These are phyloP conservation scores for Psettodes erumei DNA, from an alignment of 2,113 vertebrate genomes.

Conservation along the genomic window DNA sequence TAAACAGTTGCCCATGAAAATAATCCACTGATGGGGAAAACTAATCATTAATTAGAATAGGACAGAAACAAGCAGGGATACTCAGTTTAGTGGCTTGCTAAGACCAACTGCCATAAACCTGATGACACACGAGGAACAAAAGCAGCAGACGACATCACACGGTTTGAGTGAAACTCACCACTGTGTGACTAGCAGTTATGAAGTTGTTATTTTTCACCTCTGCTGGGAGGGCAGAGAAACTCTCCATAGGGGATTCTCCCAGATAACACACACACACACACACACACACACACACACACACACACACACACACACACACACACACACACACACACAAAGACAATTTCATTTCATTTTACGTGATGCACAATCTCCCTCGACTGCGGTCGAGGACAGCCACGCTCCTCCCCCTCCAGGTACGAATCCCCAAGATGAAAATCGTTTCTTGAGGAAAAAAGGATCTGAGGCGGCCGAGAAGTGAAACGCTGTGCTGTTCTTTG, in stretches of 20 bases:
- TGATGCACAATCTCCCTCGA: conserved; percentile 39
- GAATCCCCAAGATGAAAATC: conserved; percentile 41
- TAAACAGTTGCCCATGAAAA: background rate
- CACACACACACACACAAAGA: conserved; percentile 34
- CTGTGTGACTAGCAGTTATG: background rate
- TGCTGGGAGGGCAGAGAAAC: conserved; percentile 37
- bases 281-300: no score
- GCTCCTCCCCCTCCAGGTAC: conserved; percentile 22
- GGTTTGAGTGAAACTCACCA: background rate
- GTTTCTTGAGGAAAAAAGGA: conserved; percentile 15
- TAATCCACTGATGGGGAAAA: background rate
- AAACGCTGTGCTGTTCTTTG: conserved; percentile 41
- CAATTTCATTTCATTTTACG: conserved; percentile 42
- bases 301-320: conserved; percentile 9
- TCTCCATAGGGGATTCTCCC: conserved; percentile 28
- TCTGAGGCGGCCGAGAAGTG: conserved; percentile 46
- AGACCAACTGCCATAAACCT: background rate
- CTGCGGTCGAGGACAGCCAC: conserved; percentile 7
- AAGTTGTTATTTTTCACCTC: conserved; percentile 39
- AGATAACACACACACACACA: no score
- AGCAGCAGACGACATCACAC: background rate
- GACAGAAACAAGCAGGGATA: background rate
- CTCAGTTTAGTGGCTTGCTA: no score
- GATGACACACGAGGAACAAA: background rate
- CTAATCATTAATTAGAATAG: background rate